Conservation (phyloP, 1,140 invertebrate species). For the Oscheius sp. region DNA sequence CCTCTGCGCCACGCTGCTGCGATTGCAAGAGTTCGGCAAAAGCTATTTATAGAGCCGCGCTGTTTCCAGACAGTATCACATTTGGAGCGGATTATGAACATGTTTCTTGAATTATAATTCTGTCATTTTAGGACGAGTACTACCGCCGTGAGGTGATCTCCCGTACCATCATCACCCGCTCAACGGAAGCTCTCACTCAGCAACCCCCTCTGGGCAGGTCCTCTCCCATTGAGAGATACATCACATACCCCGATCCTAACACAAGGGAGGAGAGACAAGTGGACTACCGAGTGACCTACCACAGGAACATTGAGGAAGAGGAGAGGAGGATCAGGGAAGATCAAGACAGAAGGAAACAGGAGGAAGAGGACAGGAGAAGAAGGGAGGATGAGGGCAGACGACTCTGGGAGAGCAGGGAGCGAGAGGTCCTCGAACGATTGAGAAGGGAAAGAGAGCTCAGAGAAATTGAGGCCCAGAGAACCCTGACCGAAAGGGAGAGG, state of each 20-base stretch:
- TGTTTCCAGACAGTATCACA: too few species aligned
- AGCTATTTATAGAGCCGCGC: too few species aligned
- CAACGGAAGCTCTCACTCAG: conserved; percentile 54
- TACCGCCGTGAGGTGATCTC: conserved; percentile 52
- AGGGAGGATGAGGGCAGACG: conserved; percentile 51
- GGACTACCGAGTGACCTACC: conserved; percentile 50
- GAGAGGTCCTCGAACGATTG: conserved; percentile 49
- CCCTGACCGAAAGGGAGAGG: conserved; percentile 29
- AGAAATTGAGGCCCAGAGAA: conserved; percentile 27
- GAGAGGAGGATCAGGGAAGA: conserved; percentile 54
- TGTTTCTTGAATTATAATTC: too few species aligned
- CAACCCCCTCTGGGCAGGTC: conserved; percentile 29
- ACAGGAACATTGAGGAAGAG: conserved; percentile 56
- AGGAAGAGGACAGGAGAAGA: conserved; percentile 55
- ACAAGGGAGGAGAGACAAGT: conserved; percentile 52
- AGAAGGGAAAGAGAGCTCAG: conserved; percentile 46
- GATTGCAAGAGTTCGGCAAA: too few species aligned
- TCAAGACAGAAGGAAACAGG: conserved; percentile 47
- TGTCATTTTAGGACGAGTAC: conserved; percentile 48
- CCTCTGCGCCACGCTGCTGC: too few species aligned
- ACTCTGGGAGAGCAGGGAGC: conserved; percentile 46
- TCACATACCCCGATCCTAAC: conserved; percentile 20
- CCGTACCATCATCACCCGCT: conserved; percentile 59
- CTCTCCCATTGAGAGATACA: conserved; percentile 25
- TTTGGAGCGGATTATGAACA: too few species aligned